Conservation (phyloP, 2,113 vertebrate genomes). For the Triplophysa tibetana region DNA sequence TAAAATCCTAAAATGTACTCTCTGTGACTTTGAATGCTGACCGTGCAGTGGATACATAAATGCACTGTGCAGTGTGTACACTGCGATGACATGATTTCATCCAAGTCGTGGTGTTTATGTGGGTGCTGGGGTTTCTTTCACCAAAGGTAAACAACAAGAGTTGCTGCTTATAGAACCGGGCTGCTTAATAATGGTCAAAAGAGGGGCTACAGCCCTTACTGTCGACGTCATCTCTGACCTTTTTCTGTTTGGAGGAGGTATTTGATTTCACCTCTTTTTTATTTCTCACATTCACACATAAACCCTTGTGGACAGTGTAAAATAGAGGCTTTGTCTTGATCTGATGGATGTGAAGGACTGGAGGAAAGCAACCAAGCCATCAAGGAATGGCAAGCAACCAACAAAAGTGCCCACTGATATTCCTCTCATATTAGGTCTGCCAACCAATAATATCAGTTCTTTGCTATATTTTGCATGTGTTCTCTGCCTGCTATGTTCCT, state of each 20-base stretch:
- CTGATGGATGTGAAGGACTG: conserved; percentile 51
- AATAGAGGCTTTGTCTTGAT: conserved; percentile 68
- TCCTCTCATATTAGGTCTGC: conserved; percentile 32
- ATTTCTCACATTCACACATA: conserved; percentile 63
- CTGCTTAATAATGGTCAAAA: conserved; percentile 68
- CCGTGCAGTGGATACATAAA: conserved; percentile 62
- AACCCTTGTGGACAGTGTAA: conserved; percentile 63
- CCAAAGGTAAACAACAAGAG: conserved; percentile 71
- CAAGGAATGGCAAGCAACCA: conserved; percentile 41
- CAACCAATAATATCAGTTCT: conserved; percentile 2
- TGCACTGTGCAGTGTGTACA: conserved; percentile 50
- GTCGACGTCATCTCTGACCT: conserved; percentile 77
- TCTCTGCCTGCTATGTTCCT: neutral
- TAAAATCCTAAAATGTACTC: conserved; percentile 33
- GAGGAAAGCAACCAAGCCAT: conserved; percentile 46
- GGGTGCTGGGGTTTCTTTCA: conserved; percentile 66
- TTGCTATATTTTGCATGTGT: neutral
- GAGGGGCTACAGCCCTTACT: conserved; percentile 59
- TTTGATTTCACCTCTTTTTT: conserved; percentile 71
- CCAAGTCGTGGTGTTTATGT: conserved; percentile 69
- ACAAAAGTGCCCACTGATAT: neutral
- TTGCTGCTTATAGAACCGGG: conserved; percentile 73
- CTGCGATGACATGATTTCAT: conserved; percentile 64
- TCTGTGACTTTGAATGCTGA: conserved; percentile 46
- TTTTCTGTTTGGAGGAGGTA: conserved; percentile 78